Conservation (phyloP, 2,888 invertebrate genomes). For the Creontiades dilutus region DNA sequence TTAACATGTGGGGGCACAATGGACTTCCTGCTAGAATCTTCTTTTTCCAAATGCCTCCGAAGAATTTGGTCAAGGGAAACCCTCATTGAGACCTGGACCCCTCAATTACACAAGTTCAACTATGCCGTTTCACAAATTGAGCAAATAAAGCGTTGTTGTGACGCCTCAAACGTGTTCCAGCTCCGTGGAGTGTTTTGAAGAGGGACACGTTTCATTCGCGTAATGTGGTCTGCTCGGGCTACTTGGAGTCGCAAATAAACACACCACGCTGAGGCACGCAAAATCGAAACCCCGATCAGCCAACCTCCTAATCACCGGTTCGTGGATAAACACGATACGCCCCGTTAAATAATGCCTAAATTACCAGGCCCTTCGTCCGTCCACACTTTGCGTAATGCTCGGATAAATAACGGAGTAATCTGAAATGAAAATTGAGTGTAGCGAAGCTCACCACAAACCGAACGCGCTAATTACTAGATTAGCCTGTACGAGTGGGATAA, state of each 20-base stretch:
- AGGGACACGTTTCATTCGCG: neutral
- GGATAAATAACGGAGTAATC: slow-evolving; percentile 27
- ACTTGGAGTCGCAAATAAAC: neutral
- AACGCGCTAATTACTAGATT: slow-evolving; percentile 27
- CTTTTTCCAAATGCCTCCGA: no score
- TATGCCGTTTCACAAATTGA: no score
- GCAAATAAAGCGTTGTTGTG: no score
- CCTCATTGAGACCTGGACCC: no score
- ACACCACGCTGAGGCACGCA: neutral
- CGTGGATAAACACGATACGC: slow-evolving; percentile 5
- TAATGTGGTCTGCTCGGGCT: neutral
- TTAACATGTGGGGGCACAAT: no score
- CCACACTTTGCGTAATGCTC: slow-evolving; percentile 4
- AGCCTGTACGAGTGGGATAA: slow-evolving; percentile 26
- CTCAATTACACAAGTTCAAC: no score
- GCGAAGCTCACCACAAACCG: slow-evolving; percentile 32
- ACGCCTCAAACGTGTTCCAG: no score
- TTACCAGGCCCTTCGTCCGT: slow-evolving; percentile 4
- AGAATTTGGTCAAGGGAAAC: no score
- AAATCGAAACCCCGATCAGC: slow-evolving; percentile 7
- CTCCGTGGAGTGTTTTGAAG: no score
- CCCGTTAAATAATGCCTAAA: slow-evolving; percentile 27
- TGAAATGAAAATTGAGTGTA: slow-evolving; percentile 22
- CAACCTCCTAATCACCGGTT: neutral
- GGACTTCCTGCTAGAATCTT: no score